Evolutionary conservation across 2,797 vertebrate genomes (phyloP).

Genomic region (Chrysocyon brachyurus): DNA sequence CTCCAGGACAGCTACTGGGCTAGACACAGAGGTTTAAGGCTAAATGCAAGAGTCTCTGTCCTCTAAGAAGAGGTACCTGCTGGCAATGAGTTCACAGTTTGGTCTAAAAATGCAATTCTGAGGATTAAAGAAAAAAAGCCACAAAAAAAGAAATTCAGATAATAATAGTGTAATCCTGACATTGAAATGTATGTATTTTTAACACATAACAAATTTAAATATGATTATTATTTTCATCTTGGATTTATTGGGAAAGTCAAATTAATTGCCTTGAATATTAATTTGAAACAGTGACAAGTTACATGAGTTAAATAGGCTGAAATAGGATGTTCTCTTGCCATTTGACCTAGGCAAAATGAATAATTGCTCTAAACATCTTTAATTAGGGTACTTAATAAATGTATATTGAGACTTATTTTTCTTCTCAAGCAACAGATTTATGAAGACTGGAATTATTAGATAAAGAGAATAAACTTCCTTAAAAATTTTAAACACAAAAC

Average conservation of each 20-base stretch:
- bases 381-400: background rate
- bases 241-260: conserved; percentile 32
- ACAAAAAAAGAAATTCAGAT: background rate
- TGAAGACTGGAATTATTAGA: background rate
- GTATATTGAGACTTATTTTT: background rate
- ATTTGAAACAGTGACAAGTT: conserved; percentile 33
- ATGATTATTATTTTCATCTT: conserved; percentile 24
- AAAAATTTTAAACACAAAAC: background rate
- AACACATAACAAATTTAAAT: background rate
- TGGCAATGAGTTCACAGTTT: background rate
- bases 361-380: background rate
- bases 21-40: background rate
- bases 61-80: background rate
- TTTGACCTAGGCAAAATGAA: conserved; percentile 24
- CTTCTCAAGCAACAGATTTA: background rate
- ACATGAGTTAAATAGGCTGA: background rate
- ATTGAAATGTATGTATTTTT: background rate
- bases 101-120: conserved; percentile 5
- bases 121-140: background rate
- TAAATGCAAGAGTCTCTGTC: background rate
- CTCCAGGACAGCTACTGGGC: background rate
- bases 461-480: background rate
- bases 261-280: background rate
- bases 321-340: background rate
- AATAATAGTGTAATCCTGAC: background rate